Evolutionary conservation across 2,113 vertebrate species (phyloP).

Genomic region (Australoheros scitulus): DNA sequence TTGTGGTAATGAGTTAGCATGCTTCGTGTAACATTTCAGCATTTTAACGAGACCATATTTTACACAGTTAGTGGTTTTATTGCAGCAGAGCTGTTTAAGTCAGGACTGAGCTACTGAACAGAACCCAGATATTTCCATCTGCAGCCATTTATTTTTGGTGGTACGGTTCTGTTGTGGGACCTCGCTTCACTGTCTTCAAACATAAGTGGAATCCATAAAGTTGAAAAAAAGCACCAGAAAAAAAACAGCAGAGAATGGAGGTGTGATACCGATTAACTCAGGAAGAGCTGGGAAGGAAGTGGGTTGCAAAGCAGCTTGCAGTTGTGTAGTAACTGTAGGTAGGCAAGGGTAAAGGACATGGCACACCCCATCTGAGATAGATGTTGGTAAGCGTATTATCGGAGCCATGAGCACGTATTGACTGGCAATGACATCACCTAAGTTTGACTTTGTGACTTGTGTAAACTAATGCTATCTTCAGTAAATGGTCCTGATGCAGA

Average conservation of each 20-base stretch:
- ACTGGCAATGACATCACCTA: not conserved
- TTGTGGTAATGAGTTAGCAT: not conserved
- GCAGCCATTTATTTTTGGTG: not conserved
- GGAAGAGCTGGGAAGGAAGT: too few species aligned
- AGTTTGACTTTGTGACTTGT: not conserved
- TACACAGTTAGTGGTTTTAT: not conserved
- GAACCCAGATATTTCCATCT: fast-evolving
- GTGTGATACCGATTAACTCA: too few species aligned
- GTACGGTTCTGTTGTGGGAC: not conserved
- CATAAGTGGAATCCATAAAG: too few species aligned
- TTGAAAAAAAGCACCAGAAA: too few species aligned
- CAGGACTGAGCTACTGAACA: not conserved
- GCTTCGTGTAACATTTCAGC: not conserved
- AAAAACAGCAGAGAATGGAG: too few species aligned
- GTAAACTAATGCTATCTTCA: not conserved
- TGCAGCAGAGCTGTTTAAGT: not conserved
- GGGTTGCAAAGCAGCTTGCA: too few species aligned
- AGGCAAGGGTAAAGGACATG: too few species aligned
- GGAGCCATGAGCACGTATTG: not conserved
- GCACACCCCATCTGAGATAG: not conserved
- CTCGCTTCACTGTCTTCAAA: not conserved
- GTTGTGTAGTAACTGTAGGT: too few species aligned
- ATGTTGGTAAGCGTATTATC: fast-evolving
- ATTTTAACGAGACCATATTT: not conserved
- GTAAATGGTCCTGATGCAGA: not conserved